Conservation (phyloP, 2,888 invertebrate species). For the Cylloceria caligata region DNA sequence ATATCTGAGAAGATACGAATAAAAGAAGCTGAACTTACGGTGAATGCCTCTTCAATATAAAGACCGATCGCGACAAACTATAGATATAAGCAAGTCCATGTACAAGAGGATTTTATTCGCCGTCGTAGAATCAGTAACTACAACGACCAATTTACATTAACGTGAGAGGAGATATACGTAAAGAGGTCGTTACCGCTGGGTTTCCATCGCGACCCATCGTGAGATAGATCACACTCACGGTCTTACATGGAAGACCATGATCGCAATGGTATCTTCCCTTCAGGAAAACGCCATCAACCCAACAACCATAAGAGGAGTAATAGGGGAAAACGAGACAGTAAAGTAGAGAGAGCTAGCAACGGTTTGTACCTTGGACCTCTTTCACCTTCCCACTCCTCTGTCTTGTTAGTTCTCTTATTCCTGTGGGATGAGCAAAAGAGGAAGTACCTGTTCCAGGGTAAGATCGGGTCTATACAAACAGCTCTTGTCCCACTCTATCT, state of each 20-base stretch:
- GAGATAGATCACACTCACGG: background rate
- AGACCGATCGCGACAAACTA: background rate
- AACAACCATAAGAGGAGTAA: slow-evolving; percentile 18
- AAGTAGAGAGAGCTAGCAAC: background rate
- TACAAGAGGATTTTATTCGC: background rate
- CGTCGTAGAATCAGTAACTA: background rate
- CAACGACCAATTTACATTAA: slow-evolving; percentile 12
- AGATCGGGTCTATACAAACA: slow-evolving; percentile 50
- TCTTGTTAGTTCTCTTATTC: slow-evolving; percentile 8
- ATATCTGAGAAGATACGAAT: no score
- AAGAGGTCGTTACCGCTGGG: background rate
- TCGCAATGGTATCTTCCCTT: slow-evolving; percentile 17
- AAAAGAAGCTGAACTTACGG: no score
- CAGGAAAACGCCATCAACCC: slow-evolving; percentile 39
- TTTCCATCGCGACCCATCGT: background rate
- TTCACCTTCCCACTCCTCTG: slow-evolving; percentile 5
- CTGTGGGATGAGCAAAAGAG: slow-evolving; percentile 2
- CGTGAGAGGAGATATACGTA: background rate
- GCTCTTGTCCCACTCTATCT: slow-evolving; percentile 10
- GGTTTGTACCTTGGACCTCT: slow-evolving; percentile 11
- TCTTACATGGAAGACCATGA: no score
- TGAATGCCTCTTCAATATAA: background rate
- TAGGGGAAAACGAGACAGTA: background rate
- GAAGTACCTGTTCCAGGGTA: slow-evolving; percentile 28
- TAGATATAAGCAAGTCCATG: background rate